Base-by-base conservation (phyloP, 2,797 vertebrate species). In the Crocodylus rhombifer region DNA sequence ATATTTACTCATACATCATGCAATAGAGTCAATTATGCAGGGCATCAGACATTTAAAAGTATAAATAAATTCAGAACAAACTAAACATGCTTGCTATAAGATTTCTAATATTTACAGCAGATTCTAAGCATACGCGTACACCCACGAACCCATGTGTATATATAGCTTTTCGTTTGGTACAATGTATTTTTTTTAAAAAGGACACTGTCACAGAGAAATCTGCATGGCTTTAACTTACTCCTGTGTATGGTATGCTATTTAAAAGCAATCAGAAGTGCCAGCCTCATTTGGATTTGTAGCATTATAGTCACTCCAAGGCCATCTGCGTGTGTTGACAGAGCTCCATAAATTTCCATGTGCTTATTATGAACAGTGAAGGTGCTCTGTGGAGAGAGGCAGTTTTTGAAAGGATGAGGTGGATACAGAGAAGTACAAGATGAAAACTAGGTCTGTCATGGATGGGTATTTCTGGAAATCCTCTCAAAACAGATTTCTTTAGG, bases 211-310 rank as follows among this genome's bases (percentile, higher is more conserved):
- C 15, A 93, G 74, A 95, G 36, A 90, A 77, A 78, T 5, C 55
- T 57, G 55, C 28, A 4, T 4, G 61, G 18, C 78, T 94, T 83
- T 86, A 91, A 94, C 75, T 90, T 77, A 91, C 80, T 94, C 65
- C 73, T 1, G 3, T 78, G 71, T 80, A 82, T 60, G 14, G 63
- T 77, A 88, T 74, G 55, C 64, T 74, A 81, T 92, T 91, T 78
- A 92, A 90, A 97, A 94, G 21, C 78, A 65, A 95, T 89, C 20
- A 82, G 92, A 96, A 94, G 69, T 60, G 89, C 81, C 74, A 60
- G 65, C 80, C 93, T 62, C 87, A 65, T 74, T 95, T 75, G 82
- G 84, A 97, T 92, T 87, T 87, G 86, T 36, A 90, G 42, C 21
- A 88, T 91, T 65, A 69, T 80, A 79, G 36, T 61, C 58, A 88